A percentile compares a stretch with the other conserved stretches of the same genome.
Conservation (phyloP, 2,113 vertebrate species). For the Puma concolor region DNA sequence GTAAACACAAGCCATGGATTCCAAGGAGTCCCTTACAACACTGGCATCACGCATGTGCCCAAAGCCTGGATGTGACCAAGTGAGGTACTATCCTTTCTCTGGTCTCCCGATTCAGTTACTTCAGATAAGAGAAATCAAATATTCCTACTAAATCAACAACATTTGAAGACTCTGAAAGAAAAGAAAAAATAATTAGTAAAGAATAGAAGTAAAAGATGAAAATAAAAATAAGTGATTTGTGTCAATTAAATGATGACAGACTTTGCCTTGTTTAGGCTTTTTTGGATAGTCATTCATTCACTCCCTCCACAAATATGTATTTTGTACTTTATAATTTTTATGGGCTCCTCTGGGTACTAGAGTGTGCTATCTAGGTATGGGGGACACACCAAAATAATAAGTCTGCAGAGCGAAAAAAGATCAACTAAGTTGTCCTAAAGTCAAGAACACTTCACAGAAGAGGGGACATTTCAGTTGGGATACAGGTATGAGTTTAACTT, state of each 20-base stretch:
- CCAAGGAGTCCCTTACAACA: not conserved
- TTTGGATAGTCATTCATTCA: not conserved
- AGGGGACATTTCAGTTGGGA: not conserved
- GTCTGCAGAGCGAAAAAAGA: not conserved
- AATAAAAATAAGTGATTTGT: not conserved
- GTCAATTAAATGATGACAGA: not conserved
- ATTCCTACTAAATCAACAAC: slow-evolving; percentile 15
- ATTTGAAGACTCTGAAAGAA: not conserved
- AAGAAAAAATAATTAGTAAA: not conserved
- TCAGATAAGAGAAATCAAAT: not conserved
- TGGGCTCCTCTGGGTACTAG: not conserved
- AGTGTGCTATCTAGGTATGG: not conserved
- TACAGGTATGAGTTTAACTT: not conserved
- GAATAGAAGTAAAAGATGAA: slow-evolving; percentile 3
- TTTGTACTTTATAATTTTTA: slow-evolving; percentile 10
- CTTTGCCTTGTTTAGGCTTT: not conserved
- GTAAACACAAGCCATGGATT: not conserved
- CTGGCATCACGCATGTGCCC: not conserved
- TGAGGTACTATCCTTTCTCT: not conserved
- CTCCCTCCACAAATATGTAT: slow-evolving; percentile 8
- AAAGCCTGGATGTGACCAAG: not conserved
- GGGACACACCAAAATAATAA: not conserved
- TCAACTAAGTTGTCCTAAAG: not conserved
- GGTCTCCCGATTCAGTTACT: slow-evolving; percentile 24
- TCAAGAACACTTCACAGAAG: not conserved